Conservation (phyloP, 2,888 invertebrate genomes). For the Aphodius granarius region DNA sequence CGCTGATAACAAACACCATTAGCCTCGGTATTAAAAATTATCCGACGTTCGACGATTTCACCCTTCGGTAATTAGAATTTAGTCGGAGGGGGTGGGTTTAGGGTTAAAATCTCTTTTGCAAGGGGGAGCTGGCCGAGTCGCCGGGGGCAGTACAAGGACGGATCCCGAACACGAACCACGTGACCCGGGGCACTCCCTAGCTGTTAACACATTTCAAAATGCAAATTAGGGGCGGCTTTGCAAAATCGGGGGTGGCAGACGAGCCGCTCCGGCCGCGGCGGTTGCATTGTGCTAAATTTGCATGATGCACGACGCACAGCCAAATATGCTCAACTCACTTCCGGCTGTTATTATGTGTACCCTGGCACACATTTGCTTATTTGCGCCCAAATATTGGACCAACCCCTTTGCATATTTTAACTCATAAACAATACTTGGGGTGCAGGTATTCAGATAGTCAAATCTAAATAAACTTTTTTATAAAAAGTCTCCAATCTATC, state of each 20-base stretch:
- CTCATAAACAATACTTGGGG: not conserved
- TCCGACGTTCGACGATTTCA: slow-evolving; percentile 25
- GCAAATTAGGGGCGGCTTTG: slow-evolving; percentile 34
- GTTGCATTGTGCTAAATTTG: slow-evolving; percentile 37
- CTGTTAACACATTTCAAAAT: slow-evolving; percentile 35
- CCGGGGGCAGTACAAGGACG: slow-evolving; percentile 39
- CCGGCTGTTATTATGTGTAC: not conserved
- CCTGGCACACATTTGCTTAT: slow-evolving; percentile 39
- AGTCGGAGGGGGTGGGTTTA: not conserved
- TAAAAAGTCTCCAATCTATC: too few species aligned
- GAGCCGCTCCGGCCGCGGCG: slow-evolving; percentile 20
- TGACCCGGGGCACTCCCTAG: slow-evolving; percentile 25
- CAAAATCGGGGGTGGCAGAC: not conserved
- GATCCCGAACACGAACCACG: slow-evolving; percentile 27
- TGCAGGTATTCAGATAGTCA: too few species aligned
- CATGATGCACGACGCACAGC: slow-evolving; percentile 15
- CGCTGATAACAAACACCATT: not conserved
- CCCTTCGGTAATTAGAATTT: slow-evolving; percentile 45
- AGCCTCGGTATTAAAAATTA: not conserved
- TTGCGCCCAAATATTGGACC: slow-evolving; percentile 15
- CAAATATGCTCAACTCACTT: not conserved
- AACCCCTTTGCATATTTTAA: slow-evolving; percentile 11
- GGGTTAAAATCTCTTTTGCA: not conserved
- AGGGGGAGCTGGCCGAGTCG: not conserved
- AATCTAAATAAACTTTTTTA: too few species aligned